These are phyloP conservation scores for Neotragus moschatus DNA, from an alignment of 2,113 vertebrate genomes.

Conservation along the genomic window DNA sequence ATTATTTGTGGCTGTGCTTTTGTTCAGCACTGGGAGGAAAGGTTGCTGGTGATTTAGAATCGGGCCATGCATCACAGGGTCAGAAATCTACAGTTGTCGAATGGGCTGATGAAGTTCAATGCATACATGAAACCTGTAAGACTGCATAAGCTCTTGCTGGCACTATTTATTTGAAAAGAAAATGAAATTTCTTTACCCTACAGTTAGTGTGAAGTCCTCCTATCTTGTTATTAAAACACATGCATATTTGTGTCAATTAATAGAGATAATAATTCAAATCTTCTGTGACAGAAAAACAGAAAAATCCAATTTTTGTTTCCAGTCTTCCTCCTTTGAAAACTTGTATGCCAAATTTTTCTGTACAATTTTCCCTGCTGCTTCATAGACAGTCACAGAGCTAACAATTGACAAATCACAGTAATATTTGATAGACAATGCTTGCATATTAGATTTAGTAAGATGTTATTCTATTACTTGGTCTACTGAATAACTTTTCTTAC, in stretches of 20 bases:
- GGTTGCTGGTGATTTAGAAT: not conserved
- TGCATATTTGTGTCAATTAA: not conserved
- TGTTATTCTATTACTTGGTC: not conserved
- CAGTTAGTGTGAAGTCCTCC: not conserved
- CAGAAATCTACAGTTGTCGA: not conserved
- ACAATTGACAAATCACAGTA: not conserved
- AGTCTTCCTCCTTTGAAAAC: not conserved
- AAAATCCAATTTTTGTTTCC: not conserved
- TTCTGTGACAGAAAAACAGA: not conserved
- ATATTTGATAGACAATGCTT: not conserved
- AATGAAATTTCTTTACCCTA: not conserved
- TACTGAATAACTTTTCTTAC: not conserved
- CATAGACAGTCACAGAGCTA: not conserved
- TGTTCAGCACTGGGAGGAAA: not conserved
- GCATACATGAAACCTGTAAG: not conserved
- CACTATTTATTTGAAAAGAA: conserved; percentile 8
- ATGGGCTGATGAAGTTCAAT: not conserved
- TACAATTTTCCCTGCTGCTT: not conserved
- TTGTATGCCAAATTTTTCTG: not conserved
- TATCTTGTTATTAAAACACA: not conserved
- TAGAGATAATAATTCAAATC: conserved; percentile 2
- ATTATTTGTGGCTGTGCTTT: not conserved
- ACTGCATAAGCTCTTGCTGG: not conserved
- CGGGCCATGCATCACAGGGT: not conserved
- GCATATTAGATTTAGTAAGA: not conserved